Conservation (phyloP, 1,140 invertebrate genomes). For the Grapholita molesta region DNA sequence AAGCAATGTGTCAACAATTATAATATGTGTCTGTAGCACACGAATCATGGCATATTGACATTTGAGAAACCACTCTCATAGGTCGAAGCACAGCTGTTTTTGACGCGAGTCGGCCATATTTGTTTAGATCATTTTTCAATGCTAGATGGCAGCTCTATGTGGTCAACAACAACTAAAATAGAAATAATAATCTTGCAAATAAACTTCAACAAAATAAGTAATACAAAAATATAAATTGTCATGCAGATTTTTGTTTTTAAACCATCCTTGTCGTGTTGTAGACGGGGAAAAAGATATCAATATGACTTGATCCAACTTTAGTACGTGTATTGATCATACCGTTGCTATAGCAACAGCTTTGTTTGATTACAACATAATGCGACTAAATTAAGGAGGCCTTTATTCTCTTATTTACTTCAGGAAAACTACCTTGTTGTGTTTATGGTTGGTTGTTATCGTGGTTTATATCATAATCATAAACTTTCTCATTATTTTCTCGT, state of each 20-base stretch:
- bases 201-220: not conserved
- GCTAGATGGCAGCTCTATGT: conserved; percentile 52
- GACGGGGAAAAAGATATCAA: not conserved
- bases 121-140: conserved; percentile 26
- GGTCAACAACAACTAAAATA: conserved; percentile 47
- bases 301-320: not conserved
- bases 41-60: conserved; percentile 54
- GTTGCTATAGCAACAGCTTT: conserved; percentile 38
- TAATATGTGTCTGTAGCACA: conserved; percentile 36
- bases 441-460: not conserved
- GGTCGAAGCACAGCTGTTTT: conserved; percentile 68
- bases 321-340: conserved; percentile 24
- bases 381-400: conserved; percentile 23
- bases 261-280: not conserved
- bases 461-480: not conserved
- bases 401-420: not conserved
- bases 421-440: not conserved
- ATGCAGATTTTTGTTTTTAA: not conserved
- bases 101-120: conserved; percentile 40
- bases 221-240: not conserved
- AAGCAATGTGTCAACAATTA: conserved; percentile 62
- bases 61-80: conserved; percentile 39
- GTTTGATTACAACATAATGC: conserved; percentile 29
- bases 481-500: not conserved
- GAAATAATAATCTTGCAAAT: not conserved